A percentile compares a stretch with the other conserved stretches of the same genome.
Conservation (phyloP, 2,888 invertebrate species). For the Callinectes sapidus region DNA sequence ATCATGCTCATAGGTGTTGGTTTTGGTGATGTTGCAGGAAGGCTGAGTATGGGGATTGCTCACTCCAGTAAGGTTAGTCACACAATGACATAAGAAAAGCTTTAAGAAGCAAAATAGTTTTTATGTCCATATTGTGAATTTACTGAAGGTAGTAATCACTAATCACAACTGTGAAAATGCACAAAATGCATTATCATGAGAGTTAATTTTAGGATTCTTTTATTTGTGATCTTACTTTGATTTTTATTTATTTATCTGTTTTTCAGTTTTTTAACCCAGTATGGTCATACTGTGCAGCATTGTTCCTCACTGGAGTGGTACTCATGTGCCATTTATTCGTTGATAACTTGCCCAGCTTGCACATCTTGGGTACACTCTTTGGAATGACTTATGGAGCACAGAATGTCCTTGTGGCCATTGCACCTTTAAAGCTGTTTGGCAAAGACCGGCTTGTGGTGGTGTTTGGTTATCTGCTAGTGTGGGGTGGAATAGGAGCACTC, state of each 20-base stretch:
- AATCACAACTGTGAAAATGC: not conserved
- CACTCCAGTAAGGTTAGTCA: not conserved
- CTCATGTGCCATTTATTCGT: slow-evolving; percentile 65
- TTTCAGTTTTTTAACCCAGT: slow-evolving; percentile 22
- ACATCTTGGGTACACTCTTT: slow-evolving; percentile 62
- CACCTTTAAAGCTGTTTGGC: slow-evolving; percentile 71
- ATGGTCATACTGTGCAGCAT: slow-evolving; percentile 2
- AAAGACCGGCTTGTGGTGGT: slow-evolving; percentile 68
- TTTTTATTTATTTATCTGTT: not conserved
- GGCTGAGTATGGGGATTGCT: not conserved
- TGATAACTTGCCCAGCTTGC: slow-evolving; percentile 46
- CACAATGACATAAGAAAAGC: not conserved
- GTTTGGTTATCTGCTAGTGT: slow-evolving; percentile 73
- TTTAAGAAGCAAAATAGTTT: not conserved
- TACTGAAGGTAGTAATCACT: not conserved
- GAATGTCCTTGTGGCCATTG: slow-evolving; percentile 72
- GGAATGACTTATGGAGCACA: slow-evolving; percentile 73
- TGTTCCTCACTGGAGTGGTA: slow-evolving; percentile 54
- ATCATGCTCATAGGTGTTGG: not conserved
- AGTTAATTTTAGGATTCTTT: not conserved
- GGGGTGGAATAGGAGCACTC: slow-evolving; percentile 72
- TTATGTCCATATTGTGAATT: not conserved
- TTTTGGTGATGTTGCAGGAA: not conserved
- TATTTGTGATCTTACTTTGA: not conserved
- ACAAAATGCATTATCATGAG: not conserved